These are phyloP conservation scores for Sarcophaga peregrina DNA, from an alignment of 1,140 invertebrate species.

Conservation along the genomic window DNA sequence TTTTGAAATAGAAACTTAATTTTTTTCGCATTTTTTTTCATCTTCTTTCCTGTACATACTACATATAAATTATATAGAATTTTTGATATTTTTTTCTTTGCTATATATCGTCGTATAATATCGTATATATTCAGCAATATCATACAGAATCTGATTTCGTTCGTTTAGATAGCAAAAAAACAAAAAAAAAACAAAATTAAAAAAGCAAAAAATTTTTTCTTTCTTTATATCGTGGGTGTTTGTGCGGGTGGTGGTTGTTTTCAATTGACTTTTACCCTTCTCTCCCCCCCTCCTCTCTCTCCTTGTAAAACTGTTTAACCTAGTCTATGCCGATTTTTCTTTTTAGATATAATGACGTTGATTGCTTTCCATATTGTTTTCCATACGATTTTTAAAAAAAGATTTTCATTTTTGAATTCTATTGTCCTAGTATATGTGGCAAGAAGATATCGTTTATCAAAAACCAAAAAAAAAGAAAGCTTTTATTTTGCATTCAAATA, in stretches of 20 bases:
- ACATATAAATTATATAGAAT: background rate
- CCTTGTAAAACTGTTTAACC: too few species aligned
- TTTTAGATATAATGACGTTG: background rate
- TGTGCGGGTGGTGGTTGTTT: conserved; percentile 6
- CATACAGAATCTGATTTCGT: conserved; percentile 10
- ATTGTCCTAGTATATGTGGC: background rate
- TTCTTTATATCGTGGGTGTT: background rate
- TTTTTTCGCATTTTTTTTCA: background rate
- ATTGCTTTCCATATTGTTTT: background rate
- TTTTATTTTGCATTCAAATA: background rate
- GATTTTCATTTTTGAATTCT: background rate
- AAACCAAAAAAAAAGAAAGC: conserved; percentile 2
- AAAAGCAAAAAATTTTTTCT: background rate
- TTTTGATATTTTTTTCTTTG: background rate
- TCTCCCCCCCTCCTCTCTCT: too few species aligned
- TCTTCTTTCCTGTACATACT: too few species aligned
- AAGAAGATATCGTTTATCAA: conserved; percentile 19
- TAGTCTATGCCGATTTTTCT: too few species aligned
- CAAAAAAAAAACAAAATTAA: too few species aligned
- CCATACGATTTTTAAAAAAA: background rate
- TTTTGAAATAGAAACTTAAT: conserved; percentile 38
- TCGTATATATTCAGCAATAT: background rate
- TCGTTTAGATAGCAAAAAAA: background rate
- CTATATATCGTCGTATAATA: background rate
- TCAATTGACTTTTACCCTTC: background rate